Base-by-base conservation (phyloP, 2,888 invertebrate species). In the Erebia aethiops region DNA sequence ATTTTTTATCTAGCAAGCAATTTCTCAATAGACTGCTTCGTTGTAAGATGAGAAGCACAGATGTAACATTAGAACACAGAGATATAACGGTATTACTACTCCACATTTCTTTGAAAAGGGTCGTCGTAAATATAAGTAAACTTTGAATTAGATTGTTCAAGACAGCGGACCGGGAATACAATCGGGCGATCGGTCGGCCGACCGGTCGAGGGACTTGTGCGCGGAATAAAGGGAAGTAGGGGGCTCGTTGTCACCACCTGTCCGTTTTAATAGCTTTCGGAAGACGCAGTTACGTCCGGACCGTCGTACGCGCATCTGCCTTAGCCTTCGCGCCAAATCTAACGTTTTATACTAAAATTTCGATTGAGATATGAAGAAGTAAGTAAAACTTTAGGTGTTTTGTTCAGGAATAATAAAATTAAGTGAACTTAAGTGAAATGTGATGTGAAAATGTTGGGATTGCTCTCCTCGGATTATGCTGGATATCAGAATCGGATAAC, bases 191-290 rank as follows among this genome's bases (percentile, higher is more conserved):
- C 72, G 75, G 79, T 85, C 82, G 77, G 64, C 68, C 76, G 74
- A 82, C 78, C 76, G 79, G 81, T 82, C 80, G 82, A 71, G 67
- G 69, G 74, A 74, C 71, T 69, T 60, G 78, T 71, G 57, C 69
- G 72, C 62, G 68, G 71, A 77, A 80, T 80, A 81, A 88, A 87
- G 91, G 91, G 89, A 89, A 90, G 87, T 86, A 84, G 86, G 87
- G 87, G 82, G 80, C 82, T 88, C 86, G 84, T 87, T 88, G 90
- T 90, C 90, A 88, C 88, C 92, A 92, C 92, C 92, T 92, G 91
- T 89, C 90, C 78, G 75, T 81, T 79, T 86, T 90, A 90, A 91
- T 89, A 85, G 88, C 85, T 89, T 85, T 89, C 88, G 91, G 91
- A 92, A 92, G 90, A 88, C 87, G 85, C 85, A 85, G 82, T 84